Base-by-base conservation (phyloP, 2,888 invertebrate genomes). In the Gnatocerus cornutus region DNA sequence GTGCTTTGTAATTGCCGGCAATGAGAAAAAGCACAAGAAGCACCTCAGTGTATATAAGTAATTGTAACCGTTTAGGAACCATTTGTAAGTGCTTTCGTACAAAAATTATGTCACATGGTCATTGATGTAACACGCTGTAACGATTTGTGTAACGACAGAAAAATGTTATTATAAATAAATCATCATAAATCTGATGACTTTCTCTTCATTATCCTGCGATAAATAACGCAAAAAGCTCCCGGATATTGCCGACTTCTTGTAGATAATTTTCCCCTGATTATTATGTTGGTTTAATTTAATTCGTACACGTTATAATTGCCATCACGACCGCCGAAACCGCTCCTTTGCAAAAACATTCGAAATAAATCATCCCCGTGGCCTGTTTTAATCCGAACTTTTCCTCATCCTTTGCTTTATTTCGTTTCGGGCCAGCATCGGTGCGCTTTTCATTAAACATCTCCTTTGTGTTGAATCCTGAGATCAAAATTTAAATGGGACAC, bases 121-220 rank as follows among this genome's bases (percentile, higher is more conserved):
- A 71, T 72, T 72, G 69, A 58, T 74, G 71, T 73, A 45, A 69
- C 71, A 71, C 69, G 72, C 76, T 74, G 68, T 74, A 73, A 71
- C 72, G 71, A 75, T 73, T 74, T 65, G 70, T 74, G 75, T 74
- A 73, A 74, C 56, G 63, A 76, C 52, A 56, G 43, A 27, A 52
- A 71, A 68, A 72, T 72, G 74, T 74, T 74, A 73, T 75, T 58
- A 67, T 59, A 63, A 76, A 76, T 73, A 73, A 76, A 76, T 74
- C 69, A 68, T 74, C 61, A 64, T 63, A 55, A 68, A 63, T 63
- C 52, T 67, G 33, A 21, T 6, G 52, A 12, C 27, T 75, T 73
- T 50, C 10, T 21, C 2, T 50, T 12, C 1, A 21, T 21, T 12
- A 16, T 9, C 21, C 16, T 7, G 6, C n/a, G 6, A 33, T 6